Conservation (phyloP, 2,888 invertebrate species). For the Leucophenga montana region DNA sequence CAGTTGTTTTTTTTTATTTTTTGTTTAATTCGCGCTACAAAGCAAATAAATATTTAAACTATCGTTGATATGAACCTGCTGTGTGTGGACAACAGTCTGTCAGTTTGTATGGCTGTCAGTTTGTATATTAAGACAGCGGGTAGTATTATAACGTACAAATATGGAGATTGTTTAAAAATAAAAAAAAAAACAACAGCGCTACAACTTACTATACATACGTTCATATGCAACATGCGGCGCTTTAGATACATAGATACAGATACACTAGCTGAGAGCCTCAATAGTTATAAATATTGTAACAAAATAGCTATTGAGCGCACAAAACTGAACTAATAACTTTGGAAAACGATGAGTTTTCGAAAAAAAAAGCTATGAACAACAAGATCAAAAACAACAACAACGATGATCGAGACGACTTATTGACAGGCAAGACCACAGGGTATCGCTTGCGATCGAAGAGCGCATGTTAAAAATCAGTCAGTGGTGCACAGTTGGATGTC, state of each 20-base stretch:
- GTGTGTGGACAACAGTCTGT: neutral
- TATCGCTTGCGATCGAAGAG: constrained; percentile 29
- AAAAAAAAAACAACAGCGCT: neutral
- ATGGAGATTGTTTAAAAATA: constrained; percentile 4
- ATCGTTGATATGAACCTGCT: constrained; percentile 21
- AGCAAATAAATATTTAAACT: neutral
- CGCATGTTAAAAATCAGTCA: constrained; percentile 60
- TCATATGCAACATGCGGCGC: too few relatives aligned
- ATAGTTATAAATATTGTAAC: constrained; percentile 15
- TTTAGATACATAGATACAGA: neutral
- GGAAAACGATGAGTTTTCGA: constrained; percentile 63
- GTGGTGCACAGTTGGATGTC: constrained; percentile 47
- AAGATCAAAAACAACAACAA: constrained; percentile 33
- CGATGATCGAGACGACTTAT: constrained; percentile 28
- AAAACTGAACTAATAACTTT: constrained; percentile 53
- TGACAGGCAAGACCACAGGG: constrained; percentile 28
- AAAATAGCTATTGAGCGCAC: constrained; percentile 6
- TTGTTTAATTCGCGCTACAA: neutral
- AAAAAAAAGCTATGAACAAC: constrained; percentile 35
- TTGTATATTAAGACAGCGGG: neutral
- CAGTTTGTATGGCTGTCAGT: too few relatives aligned
- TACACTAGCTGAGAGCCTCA: neutral
- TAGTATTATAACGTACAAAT: neutral
- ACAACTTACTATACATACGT: neutral
- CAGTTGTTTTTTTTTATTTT: too few relatives aligned